Evolutionary conservation across 1,140 invertebrate genomes (phyloP), one percentile per base, ranked within the genome.

Genomic region (Ridgeia piscesae): DNA sequence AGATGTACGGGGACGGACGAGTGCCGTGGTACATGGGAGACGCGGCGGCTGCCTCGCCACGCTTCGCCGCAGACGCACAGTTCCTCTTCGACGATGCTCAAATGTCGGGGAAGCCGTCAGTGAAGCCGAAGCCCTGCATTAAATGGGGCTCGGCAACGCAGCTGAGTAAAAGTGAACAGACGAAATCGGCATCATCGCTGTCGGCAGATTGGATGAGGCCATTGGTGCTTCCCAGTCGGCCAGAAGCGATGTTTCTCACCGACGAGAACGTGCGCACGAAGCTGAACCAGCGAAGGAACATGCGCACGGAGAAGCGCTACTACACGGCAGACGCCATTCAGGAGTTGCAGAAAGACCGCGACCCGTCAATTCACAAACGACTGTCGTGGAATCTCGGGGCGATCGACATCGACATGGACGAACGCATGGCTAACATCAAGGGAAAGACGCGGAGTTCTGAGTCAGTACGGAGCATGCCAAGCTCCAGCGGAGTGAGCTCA

Each of bases 291-390:
- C 97, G 97, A 94, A 95, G 97, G 91, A 94, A 94, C 91, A 94
- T 94, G 93, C 97, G 97, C 94, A 95, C 97, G 91, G 96, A 97
- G 89, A 95, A 96, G 93, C 95, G 97, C 6, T 97, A 97, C 95
- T 96, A 97, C 95, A 97, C 97, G 14, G 97, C 97, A 8, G 97
- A 97, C 92, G 96, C 97, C 33, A 97, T 97, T 92, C 97, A 97
- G 94, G 97, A 97, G 94, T 96, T 97, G 77, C 97, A 97, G 95
- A 97, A 95, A 89, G 93, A 95, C 91, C 94, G 95, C 94, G 97
- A 97, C 95, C 95, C 96, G 34, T 96, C 96, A 92, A 97, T 97
- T 92, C 96, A 97, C 94, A 97, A 97, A 95, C 95, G 97, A 35
- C 95, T 97, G 31, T 97, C 97, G 27, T 97, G 97, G 97, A 97